Conservation (phyloP, 2,113 vertebrate species). For the Ciconia maguari region DNA sequence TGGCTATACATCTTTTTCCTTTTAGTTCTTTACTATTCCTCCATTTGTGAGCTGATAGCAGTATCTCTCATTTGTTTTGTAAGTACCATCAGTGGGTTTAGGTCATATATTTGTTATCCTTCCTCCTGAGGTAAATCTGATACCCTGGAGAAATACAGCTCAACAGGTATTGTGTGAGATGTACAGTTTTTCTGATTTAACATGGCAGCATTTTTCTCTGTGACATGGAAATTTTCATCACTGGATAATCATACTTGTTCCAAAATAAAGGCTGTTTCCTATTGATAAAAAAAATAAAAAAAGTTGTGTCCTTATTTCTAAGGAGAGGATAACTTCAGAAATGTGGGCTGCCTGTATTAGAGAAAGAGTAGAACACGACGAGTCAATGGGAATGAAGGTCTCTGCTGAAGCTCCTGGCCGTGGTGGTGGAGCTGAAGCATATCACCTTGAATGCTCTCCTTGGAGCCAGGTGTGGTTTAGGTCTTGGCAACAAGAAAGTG, state of each 20-base stretch:
- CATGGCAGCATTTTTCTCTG: background rate
- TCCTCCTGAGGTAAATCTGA: background rate
- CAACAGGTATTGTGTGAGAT: background rate
- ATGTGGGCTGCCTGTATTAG: background rate
- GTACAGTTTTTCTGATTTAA: background rate
- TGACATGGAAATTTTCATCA: background rate
- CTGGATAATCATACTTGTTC: background rate
- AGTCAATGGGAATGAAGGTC: background rate
- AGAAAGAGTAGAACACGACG: background rate
- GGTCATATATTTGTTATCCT: background rate
- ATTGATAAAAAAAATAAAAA: background rate
- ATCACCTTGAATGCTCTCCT: background rate
- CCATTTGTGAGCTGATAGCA: background rate
- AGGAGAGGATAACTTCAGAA: background rate
- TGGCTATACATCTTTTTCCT: background rate
- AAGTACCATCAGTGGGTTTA: background rate
- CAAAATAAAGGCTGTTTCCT: background rate
- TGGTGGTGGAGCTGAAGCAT: background rate
- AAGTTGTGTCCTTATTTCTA: background rate
- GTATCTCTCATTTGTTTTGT: background rate
- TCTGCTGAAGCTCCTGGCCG: background rate
- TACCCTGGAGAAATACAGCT: background rate
- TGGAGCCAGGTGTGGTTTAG: background rate
- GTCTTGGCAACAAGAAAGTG: background rate
- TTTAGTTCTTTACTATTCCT: background rate